These are phyloP conservation scores for Cepphus grylle DNA, from an alignment of 2,113 vertebrate genomes.

Conservation along the genomic window DNA sequence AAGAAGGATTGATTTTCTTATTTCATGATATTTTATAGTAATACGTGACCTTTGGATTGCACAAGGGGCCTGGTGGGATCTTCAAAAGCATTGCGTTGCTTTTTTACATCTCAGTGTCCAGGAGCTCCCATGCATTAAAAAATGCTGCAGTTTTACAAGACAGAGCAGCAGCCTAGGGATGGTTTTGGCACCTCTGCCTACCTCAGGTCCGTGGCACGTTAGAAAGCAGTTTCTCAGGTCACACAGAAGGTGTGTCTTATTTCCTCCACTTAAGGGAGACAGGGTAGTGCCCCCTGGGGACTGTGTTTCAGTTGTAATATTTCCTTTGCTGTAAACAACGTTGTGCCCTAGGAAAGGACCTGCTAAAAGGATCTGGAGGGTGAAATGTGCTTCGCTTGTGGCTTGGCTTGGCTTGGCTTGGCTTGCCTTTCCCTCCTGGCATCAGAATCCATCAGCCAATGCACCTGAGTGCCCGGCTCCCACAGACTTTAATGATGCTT, in stretches of 20 bases:
- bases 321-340: conserved; percentile 59
- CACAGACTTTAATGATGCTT: background rate
- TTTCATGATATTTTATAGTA: background rate
- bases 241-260: conserved; percentile 13
- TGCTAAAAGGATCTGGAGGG: background rate
- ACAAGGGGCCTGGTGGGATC: background rate
- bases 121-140: background rate
- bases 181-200: background rate
- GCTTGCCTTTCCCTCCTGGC: background rate
- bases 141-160: background rate
- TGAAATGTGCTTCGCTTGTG: background rate
- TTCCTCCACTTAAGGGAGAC: background rate
- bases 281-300: conserved; percentile 15
- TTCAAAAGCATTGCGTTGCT: background rate
- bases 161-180: background rate
- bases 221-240: background rate
- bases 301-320: background rate
- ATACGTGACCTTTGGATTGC: background rate
- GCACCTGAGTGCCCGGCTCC: background rate
- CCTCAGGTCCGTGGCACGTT: fast-evolving
- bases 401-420: background rate
- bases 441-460: background rate
- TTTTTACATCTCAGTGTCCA: background rate
- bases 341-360: conserved; percentile 2
- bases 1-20: background rate